Evolutionary conservation across 2,797 vertebrate species (phyloP), one percentile per base, ranked within the genome.

Genomic region (Sebastes itinus): DNA sequence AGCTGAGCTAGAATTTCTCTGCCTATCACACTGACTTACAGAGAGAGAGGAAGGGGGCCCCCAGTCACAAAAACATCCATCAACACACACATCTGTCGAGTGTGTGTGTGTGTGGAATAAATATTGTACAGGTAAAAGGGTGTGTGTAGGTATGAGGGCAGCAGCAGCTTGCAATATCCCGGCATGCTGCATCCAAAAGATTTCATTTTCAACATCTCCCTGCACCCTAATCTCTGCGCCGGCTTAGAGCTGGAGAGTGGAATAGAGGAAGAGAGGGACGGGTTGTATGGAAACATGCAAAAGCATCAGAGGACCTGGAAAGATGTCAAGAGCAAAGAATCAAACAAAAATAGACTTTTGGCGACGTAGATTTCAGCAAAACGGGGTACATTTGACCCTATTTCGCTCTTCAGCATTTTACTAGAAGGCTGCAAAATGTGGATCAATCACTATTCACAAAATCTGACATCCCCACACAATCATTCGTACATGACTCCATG

Each of bases 191-290:
- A 79, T 83, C 23, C 5, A 38, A 81, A 90, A 80, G 58, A 86
- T 87, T 91, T 91, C n/a, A 89, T 92, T 92, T 88, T 87, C 83
- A 56, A 83, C 87, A 73, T 70, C 65, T 84, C 72, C 59, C 65
- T 79, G 73, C 72, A 54, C n/a, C 65, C 72, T 85, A 80, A 84
- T 92, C 79, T 84, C 46, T 78, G 61, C 1, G 1, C 54, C 30
- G 20, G 64, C 28, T 76, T 69, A 76, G 52, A 72, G 82, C 72
- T 55, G 71, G 18, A 82, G 64, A 65, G 73, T 65, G 2, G 18
- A 77, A 83, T 30, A 70, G 76, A 73, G 35, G 23, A 52, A 67
- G 55, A 80, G 69, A 73, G 42, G 25, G n/a, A 59, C 65, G 12
- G 54, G 25, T 68, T 85, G 72, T 68, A 64, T 60, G 25, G 32